Base-by-base conservation (phyloP, 2,113 vertebrate species). In the Tylochromis polylepis region DNA sequence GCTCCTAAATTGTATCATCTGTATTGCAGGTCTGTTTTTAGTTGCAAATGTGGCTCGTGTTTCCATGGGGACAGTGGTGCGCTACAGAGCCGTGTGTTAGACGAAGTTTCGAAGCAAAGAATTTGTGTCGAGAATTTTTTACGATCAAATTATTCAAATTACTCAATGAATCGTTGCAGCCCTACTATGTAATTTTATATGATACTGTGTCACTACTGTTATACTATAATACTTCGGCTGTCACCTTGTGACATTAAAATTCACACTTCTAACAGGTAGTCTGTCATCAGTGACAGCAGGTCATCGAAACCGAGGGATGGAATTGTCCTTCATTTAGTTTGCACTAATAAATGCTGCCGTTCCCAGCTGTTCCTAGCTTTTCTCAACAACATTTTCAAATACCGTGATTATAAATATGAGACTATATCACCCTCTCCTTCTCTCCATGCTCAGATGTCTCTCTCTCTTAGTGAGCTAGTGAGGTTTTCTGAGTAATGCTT, bases 371-470 rank as follows among this genome's bases (percentile, higher is more conserved):
- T 5, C 1, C 1, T 65, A 6, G 22, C 22, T 49, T 72, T 72
- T 2, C 49, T 11, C 22, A 27, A 18, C 22, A 27, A 27, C 0
- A 18, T 72, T 2, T 46, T 29, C 4, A 72, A 46, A 27, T 46
- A 27, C 27, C 24, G 38, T 46, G 43, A 72, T 12, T 16, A 10
- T 72, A 46, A 27, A 46, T 18, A 18, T 72, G 41, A 46, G 22
- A 72, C 67, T 0, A 3, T 4, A 3, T 24, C 14, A 4, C 22
- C 22, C 38, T 1, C 27, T 8, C 8, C 22, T 11, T 0, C 41
- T 29, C 3, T 18, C 41, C 0, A 6, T 0, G 15, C 22, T 18
- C 67, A 29, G 41, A 24, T 49, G 67, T 24, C 38, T 49, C 14
- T 36, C 29, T 46, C 4, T 38, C 3, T 5, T 5, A 11, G 14